phyloP scores from a whole-genome alignment of 2,888 invertebrate genomes.

The Ophion costatus region DNA sequence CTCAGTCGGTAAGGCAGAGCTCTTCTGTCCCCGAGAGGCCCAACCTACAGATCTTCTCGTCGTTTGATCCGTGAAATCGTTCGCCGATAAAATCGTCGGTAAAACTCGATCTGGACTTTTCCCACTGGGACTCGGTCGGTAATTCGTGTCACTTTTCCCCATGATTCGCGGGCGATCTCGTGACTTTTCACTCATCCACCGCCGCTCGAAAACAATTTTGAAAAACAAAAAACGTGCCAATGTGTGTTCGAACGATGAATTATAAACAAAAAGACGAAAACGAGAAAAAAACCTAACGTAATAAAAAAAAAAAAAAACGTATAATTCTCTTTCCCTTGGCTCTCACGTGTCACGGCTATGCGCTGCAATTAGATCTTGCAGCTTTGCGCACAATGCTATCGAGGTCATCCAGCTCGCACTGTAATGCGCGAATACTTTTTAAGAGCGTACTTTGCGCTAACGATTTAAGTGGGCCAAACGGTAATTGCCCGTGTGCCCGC shows the following conservation, averaged over 20 bases:
- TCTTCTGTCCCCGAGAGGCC: too few species aligned
- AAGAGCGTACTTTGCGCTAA: neutral
- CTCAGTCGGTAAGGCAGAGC: too few species aligned
- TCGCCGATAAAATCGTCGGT: too few species aligned
- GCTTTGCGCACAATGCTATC: neutral
- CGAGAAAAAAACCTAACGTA: neutral
- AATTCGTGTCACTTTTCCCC: neutral
- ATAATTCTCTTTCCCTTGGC: constrained; percentile 19
- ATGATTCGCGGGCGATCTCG: neutral
- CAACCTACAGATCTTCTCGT: too few species aligned
- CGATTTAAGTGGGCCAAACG: constrained; percentile 28
- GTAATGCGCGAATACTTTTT: constrained; percentile 12
- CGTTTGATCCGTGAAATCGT: too few species aligned
- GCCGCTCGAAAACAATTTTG: constrained; percentile 41
- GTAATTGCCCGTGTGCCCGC: constrained; percentile 4
- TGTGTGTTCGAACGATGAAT: constrained; percentile 61
- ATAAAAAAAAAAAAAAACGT: neutral
- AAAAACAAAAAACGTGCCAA: constrained; percentile 62
- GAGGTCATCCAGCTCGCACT: constrained; percentile 12
- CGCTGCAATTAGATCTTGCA: constrained; percentile 37
- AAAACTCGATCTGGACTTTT: too few species aligned
- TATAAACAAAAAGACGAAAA: constrained; percentile 5
- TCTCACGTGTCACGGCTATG: constrained; percentile 6
- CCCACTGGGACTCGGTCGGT: too few species aligned
- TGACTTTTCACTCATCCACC: constrained; percentile 23